Evolutionary conservation across 2,888 invertebrate species (phyloP).

Genomic region (Linnaemya vulpina): DNA sequence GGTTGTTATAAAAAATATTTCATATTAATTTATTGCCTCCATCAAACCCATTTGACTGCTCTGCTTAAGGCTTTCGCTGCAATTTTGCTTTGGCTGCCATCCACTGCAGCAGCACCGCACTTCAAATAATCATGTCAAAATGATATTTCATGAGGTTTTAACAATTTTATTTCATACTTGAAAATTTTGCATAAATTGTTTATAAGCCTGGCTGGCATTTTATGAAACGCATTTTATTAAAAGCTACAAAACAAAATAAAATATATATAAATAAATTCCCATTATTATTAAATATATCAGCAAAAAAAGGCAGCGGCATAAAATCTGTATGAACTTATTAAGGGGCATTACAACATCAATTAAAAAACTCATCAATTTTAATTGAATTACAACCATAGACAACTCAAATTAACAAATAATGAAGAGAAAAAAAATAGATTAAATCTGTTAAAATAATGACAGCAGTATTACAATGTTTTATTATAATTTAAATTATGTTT

Average conservation of each 20-base stretch:
- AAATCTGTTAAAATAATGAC: constrained; percentile 69
- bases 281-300: constrained; percentile 37
- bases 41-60: not conserved
- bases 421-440: constrained; percentile 47
- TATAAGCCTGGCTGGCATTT: constrained; percentile 62
- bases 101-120: constrained; percentile 6
- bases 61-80: not conserved
- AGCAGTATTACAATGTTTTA: constrained; percentile 68
- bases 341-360: constrained; percentile 70
- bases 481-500: constrained; percentile 70
- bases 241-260: not conserved
- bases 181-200: constrained; percentile 53
- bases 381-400: constrained; percentile 72
- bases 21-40: constrained; percentile 37
- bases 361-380: constrained; percentile 72
- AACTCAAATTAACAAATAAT: constrained; percentile 70
- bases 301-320: constrained; percentile 32
- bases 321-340: constrained; percentile 64
- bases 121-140: constrained; percentile 61
- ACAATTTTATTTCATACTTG: constrained; percentile 32
- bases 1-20: constrained; percentile 30
- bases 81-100: not conserved
- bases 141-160: constrained; percentile 55
- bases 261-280: constrained; percentile 3
- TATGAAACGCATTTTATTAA: constrained; percentile 51